Conservation (phyloP, 30 jellyfish, hydroid and myxozoan genomes). For the Pelagia noctiluca region DNA sequence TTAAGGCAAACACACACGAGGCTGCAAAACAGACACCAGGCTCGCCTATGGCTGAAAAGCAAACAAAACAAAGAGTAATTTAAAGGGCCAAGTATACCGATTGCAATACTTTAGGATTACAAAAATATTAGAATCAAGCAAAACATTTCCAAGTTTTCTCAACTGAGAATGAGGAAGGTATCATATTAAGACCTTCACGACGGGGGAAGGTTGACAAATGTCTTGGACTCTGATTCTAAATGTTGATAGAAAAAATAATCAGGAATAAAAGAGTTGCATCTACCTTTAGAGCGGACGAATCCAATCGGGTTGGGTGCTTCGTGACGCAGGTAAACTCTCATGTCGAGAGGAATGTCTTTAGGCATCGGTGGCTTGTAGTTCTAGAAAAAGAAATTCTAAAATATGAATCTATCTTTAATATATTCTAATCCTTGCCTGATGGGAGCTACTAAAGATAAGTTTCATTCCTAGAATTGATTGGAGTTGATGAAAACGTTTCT, state of each 20-base stretch:
- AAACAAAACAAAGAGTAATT: neutral
- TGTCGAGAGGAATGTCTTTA: slow-evolving; percentile 34
- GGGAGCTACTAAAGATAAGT: too few species aligned
- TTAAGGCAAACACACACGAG: slow-evolving; percentile 48
- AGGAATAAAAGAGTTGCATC: neutral
- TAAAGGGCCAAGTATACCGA: neutral
- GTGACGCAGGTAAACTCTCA: slow-evolving; percentile 38
- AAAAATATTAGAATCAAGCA: too few species aligned
- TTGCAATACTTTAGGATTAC: too few species aligned
- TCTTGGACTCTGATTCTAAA: too few species aligned
- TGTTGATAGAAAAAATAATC: neutral
- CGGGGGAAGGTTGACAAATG: too few species aligned
- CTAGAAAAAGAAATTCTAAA: neutral
- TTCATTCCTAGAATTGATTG: too few species aligned
- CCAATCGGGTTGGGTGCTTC: slow-evolving; percentile 64
- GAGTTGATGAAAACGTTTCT: too few species aligned
- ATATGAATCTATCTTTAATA: too few species aligned
- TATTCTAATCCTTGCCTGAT: too few species aligned
- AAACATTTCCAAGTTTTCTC: too few species aligned
- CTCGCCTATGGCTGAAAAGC: slow-evolving; percentile 51
- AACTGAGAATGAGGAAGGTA: too few species aligned
- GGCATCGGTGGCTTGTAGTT: slow-evolving; percentile 69
- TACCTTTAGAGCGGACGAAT: slow-evolving; percentile 54
- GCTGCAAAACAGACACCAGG: slow-evolving; percentile 57
- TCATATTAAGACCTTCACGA: too few species aligned